Conservation (phyloP, 2,797 vertebrate species). For the Sylvia borin region DNA sequence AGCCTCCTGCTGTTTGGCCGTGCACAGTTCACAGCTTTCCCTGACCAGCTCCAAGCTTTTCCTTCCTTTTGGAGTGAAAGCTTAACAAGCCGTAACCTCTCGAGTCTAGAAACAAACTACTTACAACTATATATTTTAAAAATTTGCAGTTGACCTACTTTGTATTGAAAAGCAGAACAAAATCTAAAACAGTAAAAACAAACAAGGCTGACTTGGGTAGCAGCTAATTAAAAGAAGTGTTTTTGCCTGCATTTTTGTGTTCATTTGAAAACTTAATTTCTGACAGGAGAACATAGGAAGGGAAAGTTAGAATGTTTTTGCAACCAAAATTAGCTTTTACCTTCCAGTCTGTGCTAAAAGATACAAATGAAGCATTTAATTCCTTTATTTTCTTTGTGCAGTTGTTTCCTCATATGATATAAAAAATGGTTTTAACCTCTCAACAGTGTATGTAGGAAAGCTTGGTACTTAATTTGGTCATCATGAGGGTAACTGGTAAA, state of each 20-base stretch:
- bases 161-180: not conserved
- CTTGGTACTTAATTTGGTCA: not conserved
- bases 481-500: not conserved
- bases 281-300: not conserved
- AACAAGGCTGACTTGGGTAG: not conserved
- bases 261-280: not conserved
- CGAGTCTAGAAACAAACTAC: not conserved
- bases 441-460: rapidly evolving
- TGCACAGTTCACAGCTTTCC: not conserved
- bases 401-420: not conserved
- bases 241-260: not conserved
- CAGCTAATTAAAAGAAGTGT: not conserved
- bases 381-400: not conserved
- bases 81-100: not conserved
- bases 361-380: not conserved
- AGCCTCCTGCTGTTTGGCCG: not conserved
- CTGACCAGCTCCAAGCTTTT: not conserved
- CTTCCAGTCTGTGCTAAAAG: not conserved
- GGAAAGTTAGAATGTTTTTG: not conserved
- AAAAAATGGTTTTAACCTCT: not conserved
- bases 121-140: not conserved
- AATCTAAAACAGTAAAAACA: not conserved
- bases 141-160: not conserved
- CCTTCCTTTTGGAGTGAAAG: not conserved
- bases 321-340: not conserved